Base-by-base conservation (phyloP, 1,140 invertebrate genomes). In the Mya arenaria region DNA sequence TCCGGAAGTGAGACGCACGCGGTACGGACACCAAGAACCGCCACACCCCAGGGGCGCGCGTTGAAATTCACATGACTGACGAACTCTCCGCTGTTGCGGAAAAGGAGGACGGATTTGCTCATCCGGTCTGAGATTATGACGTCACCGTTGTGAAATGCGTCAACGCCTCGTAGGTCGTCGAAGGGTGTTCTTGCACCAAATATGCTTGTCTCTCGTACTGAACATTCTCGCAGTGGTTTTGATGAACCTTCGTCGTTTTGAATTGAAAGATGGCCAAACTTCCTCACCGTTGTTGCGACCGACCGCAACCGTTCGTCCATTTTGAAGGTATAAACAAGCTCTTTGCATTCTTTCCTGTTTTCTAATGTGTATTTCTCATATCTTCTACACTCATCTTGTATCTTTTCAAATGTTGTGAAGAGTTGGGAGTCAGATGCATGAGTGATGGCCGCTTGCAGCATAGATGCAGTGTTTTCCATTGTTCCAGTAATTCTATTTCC, bases 111-210 rank as follows among this genome's bases (percentile, higher is more conserved):
- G 1, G 75, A 36, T 58, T 79, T 79, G 36, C 75, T 79, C 48
- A 69, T 79, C 41, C 75, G 65, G 41, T 68, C 75, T 17, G 30
- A 34, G 19, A 68, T 79, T 41, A 79, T 32, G 19, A 79, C 58
- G 55, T 79, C 75, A 1, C 75, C 75, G 44, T 79, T 79, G 17
- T 25, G 75, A 79, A 79, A 79, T 17, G 69, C 55, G n/a, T 79
- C 75, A 1, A 56, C 63, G 1, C 36, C 63, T 69, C 75, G 28
- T 5, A 79, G 37, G 55, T 79, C 75, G 25, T 79, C 75, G 28
- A 79, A 79, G 13, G 75, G 65, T 19, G 52, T 10, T 17, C 65
- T 36, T 0, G 75, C 63, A 2, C 75, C 63, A 30, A 79, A 68
- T 10, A 79, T 79, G 36, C 10, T 65, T 2, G 75, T 79, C 60